phyloP scores from a whole-genome alignment of 2,888 invertebrate genomes.

The Clivina fossor region DNA sequence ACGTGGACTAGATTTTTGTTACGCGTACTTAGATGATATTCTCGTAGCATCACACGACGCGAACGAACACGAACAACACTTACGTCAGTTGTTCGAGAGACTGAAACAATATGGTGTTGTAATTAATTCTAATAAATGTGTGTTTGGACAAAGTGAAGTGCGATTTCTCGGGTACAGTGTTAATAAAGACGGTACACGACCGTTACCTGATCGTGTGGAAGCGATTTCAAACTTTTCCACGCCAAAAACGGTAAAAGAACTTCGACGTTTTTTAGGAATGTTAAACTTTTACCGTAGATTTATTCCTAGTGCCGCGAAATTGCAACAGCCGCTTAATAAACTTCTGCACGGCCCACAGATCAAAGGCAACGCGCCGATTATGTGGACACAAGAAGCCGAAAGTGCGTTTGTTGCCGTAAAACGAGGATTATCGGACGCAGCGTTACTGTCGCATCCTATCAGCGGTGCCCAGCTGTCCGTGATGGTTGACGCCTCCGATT shows the following conservation, averaged over 20 bases:
- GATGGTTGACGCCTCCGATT: slow-evolving; percentile 46
- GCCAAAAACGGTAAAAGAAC: slow-evolving; percentile 18
- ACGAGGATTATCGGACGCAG: slow-evolving; percentile 40
- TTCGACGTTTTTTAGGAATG: slow-evolving; percentile 32
- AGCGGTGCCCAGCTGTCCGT: slow-evolving; percentile 42
- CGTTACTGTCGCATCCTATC: slow-evolving; percentile 46
- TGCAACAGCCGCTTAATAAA: slow-evolving; percentile 4
- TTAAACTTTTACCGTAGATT: slow-evolving; percentile 31
- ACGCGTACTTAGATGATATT: not conserved
- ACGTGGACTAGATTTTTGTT: slow-evolving; percentile 11
- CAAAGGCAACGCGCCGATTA: slow-evolving; percentile 42
- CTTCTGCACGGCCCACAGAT: slow-evolving; percentile 39
- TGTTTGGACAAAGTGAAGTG: slow-evolving; percentile 28
- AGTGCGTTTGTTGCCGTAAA: slow-evolving; percentile 44
- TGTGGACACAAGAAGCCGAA: slow-evolving; percentile 36
- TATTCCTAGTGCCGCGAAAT: not conserved
- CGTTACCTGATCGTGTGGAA: slow-evolving; percentile 7
- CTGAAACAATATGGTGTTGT: not conserved
- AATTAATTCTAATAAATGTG: slow-evolving; percentile 18
- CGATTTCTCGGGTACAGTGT: slow-evolving; percentile 29
- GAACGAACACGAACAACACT: slow-evolving; percentile 2
- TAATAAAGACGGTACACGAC: slow-evolving; percentile 31
- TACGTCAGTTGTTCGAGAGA: not conserved
- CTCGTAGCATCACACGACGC: not conserved
- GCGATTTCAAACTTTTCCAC: slow-evolving; percentile 11